Evolutionary conservation across 2,797 vertebrate genomes (phyloP), one percentile per base, ranked within the genome.

Genomic region (Manis crassicaudata): DNA sequence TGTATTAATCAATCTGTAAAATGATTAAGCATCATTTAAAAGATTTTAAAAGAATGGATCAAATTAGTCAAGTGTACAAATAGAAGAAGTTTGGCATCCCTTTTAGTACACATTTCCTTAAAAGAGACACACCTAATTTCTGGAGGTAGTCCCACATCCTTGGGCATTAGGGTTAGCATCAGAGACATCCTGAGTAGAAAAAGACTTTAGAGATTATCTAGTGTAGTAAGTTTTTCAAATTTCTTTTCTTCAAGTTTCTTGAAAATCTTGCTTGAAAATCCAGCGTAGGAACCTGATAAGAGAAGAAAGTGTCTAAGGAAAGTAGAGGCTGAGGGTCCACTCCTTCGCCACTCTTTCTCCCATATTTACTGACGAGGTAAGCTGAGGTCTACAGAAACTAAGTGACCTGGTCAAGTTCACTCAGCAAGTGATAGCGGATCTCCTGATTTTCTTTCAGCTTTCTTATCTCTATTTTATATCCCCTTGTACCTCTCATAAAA

Each of bases 191-290:
- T 85, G 88, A 77, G 29, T 86, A 83, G 25, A 62, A 80, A 91
- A 9, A n/a, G 54, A 87, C 67, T 25, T 92, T 87, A 86, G 32
- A 80, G 21, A 76, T 83, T 54, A 76, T 52, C 16, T 56, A 76
- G 29, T 62, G 17, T 1, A 17, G 25, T 92, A 50, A 60, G 29
- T 94, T 81, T 80, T 81, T 37, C 21, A 62, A 94, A 83, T 35
- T 46, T 60, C 37, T 91, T 92, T 32, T 90, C 25, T 95, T 90
- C 35, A 81, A 91, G 17, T 83, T 85, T 84, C 10, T 68, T 92
- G n/a, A 80, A 79, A 86, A 62, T 70, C 9, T 81, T 86, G 3
- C 3, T 89, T 70, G 54, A 82, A 93, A 95, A 3, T 1, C 20
- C 54, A 92, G 58, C 13, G 81, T 50, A 90, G 46, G 9, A n/a